A percentile compares a stretch with the other conserved stretches of the same genome.
Conservation (phyloP, 2,113 vertebrate species). For the Gyps fulvus region DNA sequence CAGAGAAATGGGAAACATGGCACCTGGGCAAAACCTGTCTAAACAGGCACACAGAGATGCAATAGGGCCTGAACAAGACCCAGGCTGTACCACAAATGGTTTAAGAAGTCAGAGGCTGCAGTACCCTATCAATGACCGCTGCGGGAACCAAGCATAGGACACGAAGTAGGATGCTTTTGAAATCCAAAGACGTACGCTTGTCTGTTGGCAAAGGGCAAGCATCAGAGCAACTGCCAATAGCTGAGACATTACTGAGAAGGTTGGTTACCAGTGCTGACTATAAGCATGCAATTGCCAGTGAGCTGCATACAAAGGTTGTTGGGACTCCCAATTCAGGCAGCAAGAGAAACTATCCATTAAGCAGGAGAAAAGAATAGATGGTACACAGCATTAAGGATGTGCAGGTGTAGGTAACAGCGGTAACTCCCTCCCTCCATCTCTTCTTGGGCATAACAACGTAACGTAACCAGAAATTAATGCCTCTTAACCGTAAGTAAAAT, state of each 20-base stretch:
- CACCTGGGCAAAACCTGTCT: neutral
- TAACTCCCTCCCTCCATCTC: neutral
- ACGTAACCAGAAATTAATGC: neutral
- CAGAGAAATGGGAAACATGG: neutral
- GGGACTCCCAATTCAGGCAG: neutral
- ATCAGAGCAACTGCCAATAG: neutral
- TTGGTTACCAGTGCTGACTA: neutral
- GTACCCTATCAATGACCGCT: neutral
- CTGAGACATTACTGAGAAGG: neutral
- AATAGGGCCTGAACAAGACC: neutral
- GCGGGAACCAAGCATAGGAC: neutral
- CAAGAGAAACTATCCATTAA: neutral
- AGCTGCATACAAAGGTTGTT: neutral
- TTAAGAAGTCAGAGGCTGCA: neutral
- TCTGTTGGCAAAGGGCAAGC: neutral
- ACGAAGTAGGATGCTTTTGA: neutral
- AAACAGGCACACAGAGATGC: accelerated
- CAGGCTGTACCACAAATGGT: neutral
- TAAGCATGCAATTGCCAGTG: neutral
- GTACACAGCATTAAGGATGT: neutral
- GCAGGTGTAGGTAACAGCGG: neutral
- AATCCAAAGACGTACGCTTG: neutral
- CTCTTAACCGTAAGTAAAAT: neutral
- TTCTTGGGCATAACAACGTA: accelerated
- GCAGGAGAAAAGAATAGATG: neutral